A percentile compares a stretch with the other conserved stretches of the same genome.
Evolutionary conservation across 2,888 invertebrate genomes (phyloP).

Genomic region (Dasysyrphus tricinctus): DNA sequence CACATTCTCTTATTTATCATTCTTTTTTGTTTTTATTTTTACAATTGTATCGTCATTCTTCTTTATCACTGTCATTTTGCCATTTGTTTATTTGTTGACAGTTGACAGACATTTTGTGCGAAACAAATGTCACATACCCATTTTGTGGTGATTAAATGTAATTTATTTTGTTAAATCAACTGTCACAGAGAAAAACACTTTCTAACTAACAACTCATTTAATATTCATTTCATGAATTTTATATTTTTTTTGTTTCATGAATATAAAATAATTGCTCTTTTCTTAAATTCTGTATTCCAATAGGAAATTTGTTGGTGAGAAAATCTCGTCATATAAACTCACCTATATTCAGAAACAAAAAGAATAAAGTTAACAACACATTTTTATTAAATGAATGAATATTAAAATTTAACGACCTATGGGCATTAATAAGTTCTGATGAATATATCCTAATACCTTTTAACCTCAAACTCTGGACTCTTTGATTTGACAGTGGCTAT

Average conservation of each 20-base stretch:
- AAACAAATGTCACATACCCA: slow-evolving; percentile 39
- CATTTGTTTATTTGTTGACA: slow-evolving; percentile 20
- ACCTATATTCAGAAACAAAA: background rate
- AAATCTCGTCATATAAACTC: background rate
- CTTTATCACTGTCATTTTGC: slow-evolving; percentile 2
- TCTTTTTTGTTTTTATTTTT: background rate
- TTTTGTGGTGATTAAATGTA: slow-evolving; percentile 38
- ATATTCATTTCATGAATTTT: background rate
- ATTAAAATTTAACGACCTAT: slow-evolving; percentile 31
- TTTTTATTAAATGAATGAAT: slow-evolving; percentile 19
- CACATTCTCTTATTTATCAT: slow-evolving; percentile 2
- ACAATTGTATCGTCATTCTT: slow-evolving; percentile 31
- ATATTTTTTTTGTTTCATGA: background rate
- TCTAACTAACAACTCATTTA: slow-evolving; percentile 16
- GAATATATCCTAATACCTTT: slow-evolving; percentile 14
- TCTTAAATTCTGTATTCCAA: background rate
- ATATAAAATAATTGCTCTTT: background rate
- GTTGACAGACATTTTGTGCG: background rate
- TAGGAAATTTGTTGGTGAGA: background rate
- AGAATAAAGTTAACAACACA: slow-evolving; percentile 1
- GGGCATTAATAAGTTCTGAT: slow-evolving; percentile 23
- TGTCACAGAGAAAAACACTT: slow-evolving; percentile 13
- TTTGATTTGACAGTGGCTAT: background rate
- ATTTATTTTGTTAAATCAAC: slow-evolving; percentile 37
- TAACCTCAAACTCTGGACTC: background rate